These are phyloP conservation scores for Sebastes baramenuke DNA, from an alignment of 2,797 vertebrate genomes.

Conservation along the genomic window DNA sequence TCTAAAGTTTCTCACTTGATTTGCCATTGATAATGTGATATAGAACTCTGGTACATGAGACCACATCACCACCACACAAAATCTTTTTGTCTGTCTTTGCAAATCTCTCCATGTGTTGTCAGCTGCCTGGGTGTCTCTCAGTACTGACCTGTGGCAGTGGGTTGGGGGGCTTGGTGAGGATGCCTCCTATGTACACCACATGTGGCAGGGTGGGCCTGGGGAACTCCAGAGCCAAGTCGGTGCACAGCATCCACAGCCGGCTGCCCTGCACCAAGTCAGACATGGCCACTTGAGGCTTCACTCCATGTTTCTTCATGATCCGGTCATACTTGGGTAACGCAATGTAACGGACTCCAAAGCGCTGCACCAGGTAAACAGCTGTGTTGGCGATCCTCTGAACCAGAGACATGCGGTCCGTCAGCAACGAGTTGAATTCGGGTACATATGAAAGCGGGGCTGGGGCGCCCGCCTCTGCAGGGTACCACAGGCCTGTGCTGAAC, in stretches of 20 bases:
- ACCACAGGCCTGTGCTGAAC: conserved; percentile 98
- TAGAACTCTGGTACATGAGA: no score
- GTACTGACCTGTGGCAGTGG: conserved; percentile 94
- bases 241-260: conserved; percentile 98
- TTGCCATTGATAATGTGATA: background rate
- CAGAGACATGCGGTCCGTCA: conserved; percentile 95
- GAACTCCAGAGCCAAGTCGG: conserved; percentile 96
- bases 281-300: conserved; percentile 90
- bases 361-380: conserved; percentile 91
- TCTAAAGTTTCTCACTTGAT: background rate
- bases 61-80: background rate
- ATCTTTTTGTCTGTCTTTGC: background rate
- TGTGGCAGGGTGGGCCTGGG: conserved; percentile 96
- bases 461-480: conserved; percentile 96
- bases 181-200: conserved; percentile 97
- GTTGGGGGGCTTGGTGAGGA: conserved; percentile 92
- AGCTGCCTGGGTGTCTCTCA: background rate
- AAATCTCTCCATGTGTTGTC: background rate
- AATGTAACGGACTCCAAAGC: conserved; percentile 93
- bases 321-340: conserved; percentile 95
- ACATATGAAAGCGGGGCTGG: conserved; percentile 95
- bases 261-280: conserved; percentile 94
- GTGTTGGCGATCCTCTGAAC: conserved; percentile 93
- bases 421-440: conserved; percentile 98
- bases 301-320: conserved; percentile 93